Conservation (phyloP, 2,113 vertebrate species). For the Brachyistius frenatus region DNA sequence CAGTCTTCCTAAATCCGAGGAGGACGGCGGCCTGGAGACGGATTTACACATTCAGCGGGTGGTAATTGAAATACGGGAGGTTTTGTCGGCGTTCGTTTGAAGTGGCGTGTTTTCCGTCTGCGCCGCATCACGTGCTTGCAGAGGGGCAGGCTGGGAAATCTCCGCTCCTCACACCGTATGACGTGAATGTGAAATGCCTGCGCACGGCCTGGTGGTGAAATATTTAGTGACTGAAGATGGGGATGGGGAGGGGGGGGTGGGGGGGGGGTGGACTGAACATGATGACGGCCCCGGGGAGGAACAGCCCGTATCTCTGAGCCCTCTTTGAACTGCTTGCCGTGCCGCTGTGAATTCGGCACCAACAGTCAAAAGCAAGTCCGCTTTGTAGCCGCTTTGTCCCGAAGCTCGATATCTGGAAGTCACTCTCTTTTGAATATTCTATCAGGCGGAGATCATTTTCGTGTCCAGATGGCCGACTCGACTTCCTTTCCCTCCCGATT, state of each 20-base stretch:
- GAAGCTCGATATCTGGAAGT: slow-evolving; percentile 7
- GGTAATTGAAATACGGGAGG: slow-evolving; percentile 26
- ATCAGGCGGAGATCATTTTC: slow-evolving; percentile 24
- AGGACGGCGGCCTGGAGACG: background rate
- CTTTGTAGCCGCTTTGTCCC: slow-evolving; percentile 22
- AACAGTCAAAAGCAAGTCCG: slow-evolving; percentile 24
- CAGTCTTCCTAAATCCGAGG: slow-evolving; percentile 17
- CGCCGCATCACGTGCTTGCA: slow-evolving; percentile 9
- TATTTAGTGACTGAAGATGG: slow-evolving; percentile 35
- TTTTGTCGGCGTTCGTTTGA: background rate
- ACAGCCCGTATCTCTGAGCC: slow-evolving; percentile 8
- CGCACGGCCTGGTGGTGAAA: slow-evolving; percentile 3
- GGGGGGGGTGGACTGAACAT: slow-evolving; percentile 3
- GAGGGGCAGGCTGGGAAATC: background rate
- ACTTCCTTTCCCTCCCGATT: slow-evolving; percentile 16
- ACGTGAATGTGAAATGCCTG: slow-evolving; percentile 7
- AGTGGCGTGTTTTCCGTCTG: slow-evolving; percentile 15
- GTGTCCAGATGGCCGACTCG: slow-evolving; percentile 5
- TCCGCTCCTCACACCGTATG: background rate
- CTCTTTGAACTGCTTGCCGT: slow-evolving; percentile 32
- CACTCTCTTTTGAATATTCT: slow-evolving; percentile 39
- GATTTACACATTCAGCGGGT: background rate
- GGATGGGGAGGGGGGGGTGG: no score
- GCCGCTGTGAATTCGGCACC: background rate
- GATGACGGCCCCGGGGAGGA: slow-evolving; percentile 17